Evolutionary conservation across 2,888 invertebrate species (phyloP).

Genomic region (Cynaeus angustus): DNA sequence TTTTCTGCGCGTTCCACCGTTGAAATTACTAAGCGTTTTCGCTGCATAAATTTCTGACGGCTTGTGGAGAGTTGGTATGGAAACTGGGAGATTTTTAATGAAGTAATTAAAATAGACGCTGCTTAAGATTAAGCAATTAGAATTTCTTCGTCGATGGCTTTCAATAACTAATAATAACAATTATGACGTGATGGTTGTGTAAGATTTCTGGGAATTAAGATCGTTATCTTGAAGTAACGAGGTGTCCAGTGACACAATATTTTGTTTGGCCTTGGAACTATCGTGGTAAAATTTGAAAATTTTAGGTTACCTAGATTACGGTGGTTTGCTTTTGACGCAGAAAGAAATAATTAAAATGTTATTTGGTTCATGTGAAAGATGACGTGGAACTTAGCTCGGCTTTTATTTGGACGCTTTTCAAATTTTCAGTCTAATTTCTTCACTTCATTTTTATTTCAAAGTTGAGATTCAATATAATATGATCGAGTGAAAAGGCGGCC

Average conservation of each 20-base stretch:
- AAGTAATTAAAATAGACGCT: neutral
- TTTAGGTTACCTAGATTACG: too few relatives aligned
- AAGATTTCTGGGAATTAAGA: neutral
- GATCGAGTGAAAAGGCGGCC: too few relatives aligned
- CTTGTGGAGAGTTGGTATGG: neutral
- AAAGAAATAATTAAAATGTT: too few relatives aligned
- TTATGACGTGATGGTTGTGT: slow-evolving; percentile 1
- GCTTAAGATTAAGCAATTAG: neutral
- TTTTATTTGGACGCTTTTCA: too few relatives aligned
- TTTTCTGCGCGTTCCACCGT: slow-evolving; percentile 2
- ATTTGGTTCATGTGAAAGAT: too few relatives aligned
- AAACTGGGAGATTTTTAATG: neutral
- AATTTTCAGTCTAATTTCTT: too few relatives aligned
- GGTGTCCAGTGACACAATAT: neutral
- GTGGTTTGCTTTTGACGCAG: too few relatives aligned
- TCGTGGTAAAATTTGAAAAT: too few relatives aligned
- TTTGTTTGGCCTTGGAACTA: neutral
- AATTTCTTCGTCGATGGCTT: slow-evolving; percentile 2
- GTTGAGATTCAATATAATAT: too few relatives aligned
- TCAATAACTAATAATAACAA: slow-evolving; percentile 2
- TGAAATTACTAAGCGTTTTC: slow-evolving; percentile 25
- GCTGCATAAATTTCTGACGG: slow-evolving; percentile 22
- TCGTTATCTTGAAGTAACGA: slow-evolving; percentile 2
- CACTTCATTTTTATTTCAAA: too few relatives aligned
- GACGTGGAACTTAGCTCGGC: too few relatives aligned